phyloP scores from a whole-genome alignment of 2,888 invertebrate genomes.

The Drosophila multiciliata region DNA sequence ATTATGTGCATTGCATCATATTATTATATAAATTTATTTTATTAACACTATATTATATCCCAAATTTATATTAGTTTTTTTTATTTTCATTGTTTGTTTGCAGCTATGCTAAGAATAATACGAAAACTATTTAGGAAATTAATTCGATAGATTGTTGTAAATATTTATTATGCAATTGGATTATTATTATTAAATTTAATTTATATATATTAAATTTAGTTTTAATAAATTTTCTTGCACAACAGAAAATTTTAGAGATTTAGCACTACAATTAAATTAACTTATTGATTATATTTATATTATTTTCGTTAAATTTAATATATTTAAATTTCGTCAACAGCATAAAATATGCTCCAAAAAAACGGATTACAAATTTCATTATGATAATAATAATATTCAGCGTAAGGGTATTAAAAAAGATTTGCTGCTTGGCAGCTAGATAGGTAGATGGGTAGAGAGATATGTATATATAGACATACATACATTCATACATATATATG shows the following conservation, averaged over 20 bases:
- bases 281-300: not conserved
- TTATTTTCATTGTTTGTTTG: too few relatives aligned
- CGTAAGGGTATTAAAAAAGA: slow-evolving; percentile 17
- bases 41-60: too few relatives aligned
- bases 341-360: too few relatives aligned
- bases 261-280: not conserved
- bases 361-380: not conserved
- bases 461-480: not conserved
- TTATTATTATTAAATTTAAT: too few relatives aligned
- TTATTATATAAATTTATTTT: too few relatives aligned
- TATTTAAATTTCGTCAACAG: not conserved
- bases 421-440: not conserved
- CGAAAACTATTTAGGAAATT: not conserved
- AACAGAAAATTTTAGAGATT: not conserved
- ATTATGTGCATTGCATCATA: too few relatives aligned
- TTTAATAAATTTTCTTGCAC: not conserved
- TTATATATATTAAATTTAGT: not conserved
- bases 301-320: not conserved
- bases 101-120: not conserved
- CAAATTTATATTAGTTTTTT: too few relatives aligned
- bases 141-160: not conserved
- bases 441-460: slow-evolving; percentile 11
- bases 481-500: not conserved
- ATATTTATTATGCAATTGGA: too few relatives aligned
- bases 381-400: not conserved